A percentile compares a stretch with the other conserved stretches of the same genome.
These are phyloP conservation scores for Oligia fasciuncula DNA, from an alignment of 2,888 invertebrate genomes.

Conservation along the genomic window DNA sequence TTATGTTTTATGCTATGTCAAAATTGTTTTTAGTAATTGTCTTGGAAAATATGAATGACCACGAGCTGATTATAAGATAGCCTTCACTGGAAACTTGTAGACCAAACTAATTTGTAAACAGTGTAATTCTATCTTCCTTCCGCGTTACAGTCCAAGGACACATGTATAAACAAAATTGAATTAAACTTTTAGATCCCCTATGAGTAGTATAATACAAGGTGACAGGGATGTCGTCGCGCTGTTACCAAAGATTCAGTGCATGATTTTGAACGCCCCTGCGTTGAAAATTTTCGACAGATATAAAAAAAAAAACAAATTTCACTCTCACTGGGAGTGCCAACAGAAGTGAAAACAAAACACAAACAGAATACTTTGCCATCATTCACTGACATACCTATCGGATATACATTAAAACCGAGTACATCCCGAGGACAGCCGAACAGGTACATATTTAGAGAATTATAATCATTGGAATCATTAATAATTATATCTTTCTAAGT, in stretches of 20 bases:
- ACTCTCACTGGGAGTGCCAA: too few relatives aligned
- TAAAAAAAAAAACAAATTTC: not conserved
- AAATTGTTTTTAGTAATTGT: conserved; percentile 13
- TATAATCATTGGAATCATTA: too few relatives aligned
- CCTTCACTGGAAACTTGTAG: too few relatives aligned
- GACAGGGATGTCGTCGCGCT: not conserved
- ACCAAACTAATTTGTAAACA: not conserved
- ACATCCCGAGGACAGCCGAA: too few relatives aligned
- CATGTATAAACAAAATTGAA: not conserved
- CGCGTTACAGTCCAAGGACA: not conserved
- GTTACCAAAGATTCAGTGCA: not conserved
- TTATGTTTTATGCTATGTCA: conserved; percentile 17
- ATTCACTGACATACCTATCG: too few relatives aligned
- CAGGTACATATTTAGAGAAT: too few relatives aligned
- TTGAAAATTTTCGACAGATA: not conserved
- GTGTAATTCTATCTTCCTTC: conserved; percentile 9
- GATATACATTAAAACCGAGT: too few relatives aligned
- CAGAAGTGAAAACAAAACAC: too few relatives aligned
- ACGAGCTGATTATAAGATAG: not conserved
- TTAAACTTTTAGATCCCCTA: too few relatives aligned
- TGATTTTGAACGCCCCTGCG: not conserved
- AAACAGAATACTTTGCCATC: too few relatives aligned
- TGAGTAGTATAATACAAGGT: not conserved
- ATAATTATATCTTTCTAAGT: too few relatives aligned
- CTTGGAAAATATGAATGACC: conserved; percentile 19